Base-by-base conservation (phyloP, 2,888 invertebrate genomes). In the Eupsilia transversa region DNA sequence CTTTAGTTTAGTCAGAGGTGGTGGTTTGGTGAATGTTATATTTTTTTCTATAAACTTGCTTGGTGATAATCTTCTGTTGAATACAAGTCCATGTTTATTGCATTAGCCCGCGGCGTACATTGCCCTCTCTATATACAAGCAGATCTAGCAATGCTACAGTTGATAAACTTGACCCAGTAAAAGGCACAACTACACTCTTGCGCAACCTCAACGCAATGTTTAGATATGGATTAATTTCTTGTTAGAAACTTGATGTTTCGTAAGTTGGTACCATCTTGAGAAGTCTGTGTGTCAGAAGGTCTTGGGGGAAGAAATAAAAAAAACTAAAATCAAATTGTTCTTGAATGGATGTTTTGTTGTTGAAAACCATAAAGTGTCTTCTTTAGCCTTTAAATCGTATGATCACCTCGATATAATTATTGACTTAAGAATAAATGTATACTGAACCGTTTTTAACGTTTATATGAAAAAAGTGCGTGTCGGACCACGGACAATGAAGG, bases 141-240 rank as follows among this genome's bases (percentile, higher is more conserved):
- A 74, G 52, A 83, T 83, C 69, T 67, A 77, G 69, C 61, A 65
- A 66, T 60, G 64, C 59, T 69, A 63, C 69, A 79, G 66, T 80
- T 73, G 86, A 78, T 73, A 72, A 73, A 80, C 86, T 86, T 86
- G 86, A 83, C 86, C 86, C 43, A 84, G 73, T 84, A 74, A 64
- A 14, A 52, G n/a, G 59, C 43, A 71, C 61, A 49, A 66, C 27
- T 63, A 74, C 54, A 73, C 60, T 75, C 57, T 86, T 85, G 70
- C 70, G 35, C 70, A 82, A 82, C n/a, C 5, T 14, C n/a, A 23
- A 63, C 41, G 80, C 66, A 80, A 73, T 70, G 10, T 35, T 64
- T 61, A 73, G n/a, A 74, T 63, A 27, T 74, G 14, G 43, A 73
- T 70, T 35, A 20, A 60, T 59, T 46, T 17, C 33, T 66, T 17